These are phyloP conservation scores for Bombus difficillimus DNA, from an alignment of 1,140 invertebrate species.

Conservation along the genomic window DNA sequence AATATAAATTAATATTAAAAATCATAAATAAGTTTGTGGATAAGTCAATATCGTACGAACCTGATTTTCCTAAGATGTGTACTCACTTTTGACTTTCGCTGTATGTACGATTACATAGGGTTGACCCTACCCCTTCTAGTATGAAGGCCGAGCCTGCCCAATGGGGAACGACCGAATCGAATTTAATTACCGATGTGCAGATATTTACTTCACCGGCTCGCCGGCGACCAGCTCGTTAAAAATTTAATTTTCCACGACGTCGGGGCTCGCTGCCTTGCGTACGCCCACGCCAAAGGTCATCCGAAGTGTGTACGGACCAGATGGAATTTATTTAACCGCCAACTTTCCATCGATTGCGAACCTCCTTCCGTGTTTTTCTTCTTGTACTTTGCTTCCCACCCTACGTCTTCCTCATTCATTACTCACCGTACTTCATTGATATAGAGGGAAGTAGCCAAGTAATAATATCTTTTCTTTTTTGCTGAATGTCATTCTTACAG, in stretches of 20 bases:
- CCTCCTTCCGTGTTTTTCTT: neutral
- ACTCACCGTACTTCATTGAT: neutral
- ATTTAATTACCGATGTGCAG: slow-evolving; percentile 78
- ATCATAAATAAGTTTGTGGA: too few species aligned
- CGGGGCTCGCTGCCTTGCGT: slow-evolving; percentile 4
- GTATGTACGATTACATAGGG: slow-evolving; percentile 19
- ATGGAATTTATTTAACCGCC: slow-evolving; percentile 45
- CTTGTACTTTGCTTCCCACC: neutral
- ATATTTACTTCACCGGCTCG: slow-evolving; percentile 72
- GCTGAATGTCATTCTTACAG: too few species aligned
- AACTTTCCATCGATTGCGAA: slow-evolving; percentile 24
- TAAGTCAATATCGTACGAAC: too few species aligned
- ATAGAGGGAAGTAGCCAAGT: too few species aligned
- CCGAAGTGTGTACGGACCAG: slow-evolving; percentile 43
- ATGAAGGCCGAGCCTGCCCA: neutral
- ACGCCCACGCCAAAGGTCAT: slow-evolving; percentile 43
- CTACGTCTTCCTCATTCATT: neutral
- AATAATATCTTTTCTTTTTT: too few species aligned
- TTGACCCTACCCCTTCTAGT: neutral
- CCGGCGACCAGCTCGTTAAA: slow-evolving; percentile 73
- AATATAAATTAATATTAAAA: too few species aligned
- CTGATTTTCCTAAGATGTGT: too few species aligned
- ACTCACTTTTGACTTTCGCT: neutral
- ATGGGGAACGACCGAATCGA: slow-evolving; percentile 65
- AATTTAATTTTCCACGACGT: slow-evolving; percentile 70